phyloP scores from a whole-genome alignment of 2,113 vertebrate genomes.

The Campylomormyrus tamandua region DNA sequence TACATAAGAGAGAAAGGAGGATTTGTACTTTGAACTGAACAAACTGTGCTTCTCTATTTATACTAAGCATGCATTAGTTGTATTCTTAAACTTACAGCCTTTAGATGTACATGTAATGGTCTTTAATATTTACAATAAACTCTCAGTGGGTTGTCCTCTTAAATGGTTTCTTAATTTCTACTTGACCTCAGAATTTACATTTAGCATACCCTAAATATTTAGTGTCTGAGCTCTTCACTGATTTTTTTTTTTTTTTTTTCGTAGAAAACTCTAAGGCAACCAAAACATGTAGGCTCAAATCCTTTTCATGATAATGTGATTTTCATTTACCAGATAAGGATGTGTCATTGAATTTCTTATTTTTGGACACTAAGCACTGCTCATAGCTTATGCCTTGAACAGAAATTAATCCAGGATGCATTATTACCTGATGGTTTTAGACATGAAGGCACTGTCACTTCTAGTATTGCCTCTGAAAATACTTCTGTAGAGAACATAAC shows the following conservation, averaged over 20 bases:
- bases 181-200: constrained; percentile 61
- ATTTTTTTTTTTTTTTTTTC: constrained; percentile 40
- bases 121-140: constrained; percentile 37
- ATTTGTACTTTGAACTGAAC: not conserved
- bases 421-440: constrained; percentile 52
- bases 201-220: constrained; percentile 56
- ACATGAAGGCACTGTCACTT: constrained; percentile 21
- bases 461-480: constrained; percentile 22
- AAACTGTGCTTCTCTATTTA: not conserved
- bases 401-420: constrained; percentile 53
- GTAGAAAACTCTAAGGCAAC: constrained; percentile 48
- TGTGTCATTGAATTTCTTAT: constrained; percentile 58
- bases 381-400: constrained; percentile 49
- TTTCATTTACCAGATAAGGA: constrained; percentile 63
- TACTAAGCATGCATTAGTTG: not conserved
- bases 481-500: not conserved
- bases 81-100: not conserved
- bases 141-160: constrained; percentile 40
- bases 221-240: constrained; percentile 55
- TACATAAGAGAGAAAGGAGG: constrained; percentile 8
- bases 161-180: constrained; percentile 55
- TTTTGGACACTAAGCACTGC: constrained; percentile 63
- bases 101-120: constrained; percentile 28
- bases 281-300: constrained; percentile 49
- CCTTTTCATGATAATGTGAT: constrained; percentile 66